Base-by-base conservation (phyloP, 2,888 invertebrate species). In the Psylliodes chrysocephalus region DNA sequence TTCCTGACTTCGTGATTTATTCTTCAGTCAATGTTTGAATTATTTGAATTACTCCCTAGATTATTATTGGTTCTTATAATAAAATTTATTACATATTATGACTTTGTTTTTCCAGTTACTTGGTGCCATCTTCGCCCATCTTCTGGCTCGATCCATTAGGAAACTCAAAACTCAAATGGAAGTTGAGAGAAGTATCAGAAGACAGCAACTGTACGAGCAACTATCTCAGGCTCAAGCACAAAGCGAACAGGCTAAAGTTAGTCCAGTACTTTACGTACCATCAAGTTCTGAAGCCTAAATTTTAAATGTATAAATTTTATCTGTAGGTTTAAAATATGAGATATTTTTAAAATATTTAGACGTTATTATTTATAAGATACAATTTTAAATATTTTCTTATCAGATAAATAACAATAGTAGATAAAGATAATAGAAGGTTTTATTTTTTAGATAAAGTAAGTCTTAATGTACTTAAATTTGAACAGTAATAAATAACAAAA, bases 101-200 rank as follows among this genome's bases (percentile, higher is more conserved):
- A n/a, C n/a, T 38, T 42, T 42, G 1, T 51, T 59, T 51, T 86
- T 85, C 52, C 83, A 93, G 93, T 84, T 95, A 44, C 86, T 95
- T 75, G 96, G 95, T 70, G 91, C 96, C 52, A 86, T 94, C 67
- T 94, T 96, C 79, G 93, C 96, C 1, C 92, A 93, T 81, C 92
- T 94, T 83, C 84, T 97, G 81, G 95, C 94, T 63, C 90, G 91
- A 78, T 91, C 94, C 1, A 91, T 97, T 77, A 90, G 92, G 64
- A 87, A 88, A 67, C 88, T 92, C 64, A 93, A 93, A 80, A 88
- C 89, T 0, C 89, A 91, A 72, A 87, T 89, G 35, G 90, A 90
- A 75, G 87, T 89, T 60, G 86, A 90, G 54, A 87, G 88, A 54
- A 90, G 90, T 88, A 90, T 92, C 80, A 84, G 88, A 64, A 85